Evolutionary conservation across 2,888 invertebrate genomes (phyloP), one percentile per base, ranked within the genome.

Genomic region (Rotaria socialis): DNA sequence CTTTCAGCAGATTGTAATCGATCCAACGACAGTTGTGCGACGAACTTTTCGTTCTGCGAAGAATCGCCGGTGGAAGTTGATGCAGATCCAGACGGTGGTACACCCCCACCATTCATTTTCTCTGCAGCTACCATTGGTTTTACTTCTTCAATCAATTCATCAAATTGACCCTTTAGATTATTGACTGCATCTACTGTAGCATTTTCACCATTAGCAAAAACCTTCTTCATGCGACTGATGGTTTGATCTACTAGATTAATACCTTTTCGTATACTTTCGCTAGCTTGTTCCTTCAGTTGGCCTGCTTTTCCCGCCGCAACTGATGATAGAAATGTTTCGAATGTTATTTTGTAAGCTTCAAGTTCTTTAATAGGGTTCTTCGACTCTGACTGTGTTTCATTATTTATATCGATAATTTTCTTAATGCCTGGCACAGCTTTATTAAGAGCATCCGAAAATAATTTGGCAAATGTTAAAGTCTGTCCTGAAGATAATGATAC

Each of bases 101-200:
- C 58, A 60, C 58, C 58, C 24, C 24, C 58, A 11, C 58, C 58
- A 60, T 60, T 60, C 58, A 60, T 60, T n/a, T 14, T 7, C 11
- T 60, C 58, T n/a, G 58, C 58, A 10, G 58, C 58, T 60, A n/a
- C 58, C 58, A 60, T 60, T n/a, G 58, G 58, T n/a, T 60, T 60
- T 8, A 27, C 3, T 10, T 60, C n/a, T 60, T 60, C n/a, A 6
- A n/a, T 6, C 14, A 60, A 60, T 60, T 60, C 7, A 60, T 60
- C 11, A 4, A 60, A 24, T n/a, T n/a, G n/a, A 2, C 11, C n/a
- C 7, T 24, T 60, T 60, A 60, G 24, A 60, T 27, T n/a, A 11
- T 14, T 6, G n/a, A 3, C 58, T 14, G n/a, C 58, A n/a, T n/a
- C n/a, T 14, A n/a, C 7, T 7, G 5, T 11, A 60, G n/a, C n/a